Conservation (phyloP, 2,888 invertebrate genomes). For the Melanostoma mellinum region DNA sequence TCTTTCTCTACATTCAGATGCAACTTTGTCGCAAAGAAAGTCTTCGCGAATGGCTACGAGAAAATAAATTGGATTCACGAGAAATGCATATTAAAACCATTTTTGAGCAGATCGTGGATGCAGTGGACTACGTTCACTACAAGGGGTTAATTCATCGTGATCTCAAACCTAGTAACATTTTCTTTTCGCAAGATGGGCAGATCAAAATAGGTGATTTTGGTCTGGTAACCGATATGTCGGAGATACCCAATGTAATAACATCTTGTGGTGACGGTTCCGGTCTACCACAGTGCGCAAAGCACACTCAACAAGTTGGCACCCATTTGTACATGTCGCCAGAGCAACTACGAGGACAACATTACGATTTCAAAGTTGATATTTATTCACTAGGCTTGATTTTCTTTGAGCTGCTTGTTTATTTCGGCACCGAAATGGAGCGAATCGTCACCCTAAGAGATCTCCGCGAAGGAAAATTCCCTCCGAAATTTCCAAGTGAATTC, state of each 20-base stretch:
- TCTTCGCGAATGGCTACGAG: slow-evolving; percentile 93
- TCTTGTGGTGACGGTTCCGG: slow-evolving; percentile 77
- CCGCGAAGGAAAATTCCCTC: slow-evolving; percentile 87
- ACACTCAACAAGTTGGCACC: slow-evolving; percentile 90
- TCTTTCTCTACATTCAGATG: slow-evolving; percentile 98
- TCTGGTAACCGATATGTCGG: slow-evolving; percentile 94
- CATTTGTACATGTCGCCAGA: slow-evolving; percentile 99
- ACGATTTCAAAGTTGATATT: slow-evolving; percentile 96
- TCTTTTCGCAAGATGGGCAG: slow-evolving; percentile 94
- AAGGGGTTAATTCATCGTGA: slow-evolving; percentile 97
- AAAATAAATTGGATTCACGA: slow-evolving; percentile 83
- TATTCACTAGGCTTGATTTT: slow-evolving; percentile 96
- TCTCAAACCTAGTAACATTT: slow-evolving; percentile 96
- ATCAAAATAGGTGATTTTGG: slow-evolving; percentile 99
- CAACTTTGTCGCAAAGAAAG: slow-evolving; percentile 95
- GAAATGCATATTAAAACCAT: slow-evolving; percentile 85
- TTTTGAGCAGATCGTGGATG: slow-evolving; percentile 95
- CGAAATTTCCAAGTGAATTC: slow-evolving; percentile 85
- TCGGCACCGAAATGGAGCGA: slow-evolving; percentile 95
- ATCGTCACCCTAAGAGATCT: slow-evolving; percentile 86
- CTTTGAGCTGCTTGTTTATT: slow-evolving; percentile 95
- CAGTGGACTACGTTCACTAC: slow-evolving; percentile 97
- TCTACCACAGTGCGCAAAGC: slow-evolving; percentile 81
- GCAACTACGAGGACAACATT: slow-evolving; percentile 89
- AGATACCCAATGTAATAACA: slow-evolving; percentile 82